Evolutionary conservation across 2,113 vertebrate genomes (phyloP).

Genomic region (Stigmatopora argus): DNA sequence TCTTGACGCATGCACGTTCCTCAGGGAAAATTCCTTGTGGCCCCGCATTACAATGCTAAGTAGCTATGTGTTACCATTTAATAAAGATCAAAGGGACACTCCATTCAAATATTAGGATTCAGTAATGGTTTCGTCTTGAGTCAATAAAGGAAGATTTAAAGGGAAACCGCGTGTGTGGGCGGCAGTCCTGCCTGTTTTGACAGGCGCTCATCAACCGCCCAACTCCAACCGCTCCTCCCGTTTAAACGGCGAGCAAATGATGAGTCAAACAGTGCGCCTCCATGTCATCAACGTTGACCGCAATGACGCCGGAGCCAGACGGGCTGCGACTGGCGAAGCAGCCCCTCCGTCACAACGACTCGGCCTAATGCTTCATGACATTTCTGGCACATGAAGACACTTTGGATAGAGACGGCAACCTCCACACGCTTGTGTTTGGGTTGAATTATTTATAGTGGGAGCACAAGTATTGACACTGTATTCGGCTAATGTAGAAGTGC

Average conservation of each 20-base stretch:
- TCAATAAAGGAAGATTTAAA: constrained; percentile 5
- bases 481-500: background rate
- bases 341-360: constrained; percentile 17
- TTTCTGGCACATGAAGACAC: background rate
- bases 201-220: constrained; percentile 37
- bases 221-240: constrained; percentile 29
- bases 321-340: constrained; percentile 22
- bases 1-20: background rate
- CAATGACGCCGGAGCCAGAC: constrained; percentile 33
- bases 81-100: background rate
- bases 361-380: background rate
- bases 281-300: constrained; percentile 39
- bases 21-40: background rate
- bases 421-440: background rate
- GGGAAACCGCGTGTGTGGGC: background rate
- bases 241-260: constrained; percentile 13
- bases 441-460: background rate
- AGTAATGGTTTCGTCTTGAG: background rate
- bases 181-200: constrained; percentile 21
- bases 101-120: background rate
- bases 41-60: background rate
- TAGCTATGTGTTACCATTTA: background rate
- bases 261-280: constrained; percentile 26
- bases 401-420: background rate
- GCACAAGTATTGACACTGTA: background rate